Evolutionary conservation across 2,113 vertebrate genomes (phyloP).

Genomic region (Amazona vittata): DNA sequence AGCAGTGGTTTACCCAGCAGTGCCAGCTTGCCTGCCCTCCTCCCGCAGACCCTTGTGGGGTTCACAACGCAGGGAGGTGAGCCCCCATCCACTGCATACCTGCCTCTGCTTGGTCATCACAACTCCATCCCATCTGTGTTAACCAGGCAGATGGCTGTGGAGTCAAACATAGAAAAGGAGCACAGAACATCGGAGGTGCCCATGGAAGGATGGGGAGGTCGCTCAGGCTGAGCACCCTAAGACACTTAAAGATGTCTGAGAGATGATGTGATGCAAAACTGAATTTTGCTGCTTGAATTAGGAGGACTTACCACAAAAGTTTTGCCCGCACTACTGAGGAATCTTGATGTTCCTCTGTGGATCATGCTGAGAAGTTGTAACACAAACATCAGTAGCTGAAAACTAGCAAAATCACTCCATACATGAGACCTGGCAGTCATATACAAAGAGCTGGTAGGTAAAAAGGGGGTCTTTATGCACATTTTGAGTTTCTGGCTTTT

Average conservation of each 20-base stretch:
- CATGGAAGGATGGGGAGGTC: neutral
- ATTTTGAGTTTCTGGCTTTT: neutral
- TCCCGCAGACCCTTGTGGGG: neutral
- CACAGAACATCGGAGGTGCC: neutral
- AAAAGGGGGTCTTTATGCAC: neutral
- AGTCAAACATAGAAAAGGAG: neutral
- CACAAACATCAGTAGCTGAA: neutral
- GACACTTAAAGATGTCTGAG: neutral
- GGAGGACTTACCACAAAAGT: neutral
- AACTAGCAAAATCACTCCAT: neutral
- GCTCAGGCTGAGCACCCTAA: neutral
- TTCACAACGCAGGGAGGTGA: neutral
- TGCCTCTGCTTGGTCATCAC: neutral
- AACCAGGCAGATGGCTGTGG: neutral
- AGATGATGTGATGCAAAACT: neutral
- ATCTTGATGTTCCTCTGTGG: accelerated
- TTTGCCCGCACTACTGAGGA: neutral
- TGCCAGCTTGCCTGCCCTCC: neutral
- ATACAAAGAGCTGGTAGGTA: neutral
- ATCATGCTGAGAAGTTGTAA: neutral
- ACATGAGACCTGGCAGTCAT: neutral
- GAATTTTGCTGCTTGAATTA: neutral
- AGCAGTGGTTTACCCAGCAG: neutral
- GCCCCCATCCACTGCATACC: neutral
- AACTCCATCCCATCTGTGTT: neutral